A percentile compares a stretch with the other conserved stretches of the same genome.
Conservation (phyloP, 2,888 invertebrate genomes). For the Ichneumoninae sp. region DNA sequence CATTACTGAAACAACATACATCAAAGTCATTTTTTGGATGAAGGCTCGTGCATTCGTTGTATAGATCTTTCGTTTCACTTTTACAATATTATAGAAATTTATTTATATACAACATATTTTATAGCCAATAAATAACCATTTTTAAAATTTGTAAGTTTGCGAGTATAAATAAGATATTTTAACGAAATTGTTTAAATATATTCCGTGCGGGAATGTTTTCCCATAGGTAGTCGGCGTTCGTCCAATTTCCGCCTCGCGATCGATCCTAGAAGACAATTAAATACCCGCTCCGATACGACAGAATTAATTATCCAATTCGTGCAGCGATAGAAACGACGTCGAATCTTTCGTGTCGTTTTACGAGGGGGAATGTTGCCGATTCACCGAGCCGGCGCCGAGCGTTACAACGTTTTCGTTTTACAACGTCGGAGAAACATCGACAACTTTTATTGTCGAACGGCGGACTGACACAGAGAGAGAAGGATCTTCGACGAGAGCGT, state of each 20-base stretch:
- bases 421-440: constrained; percentile 75
- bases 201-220: no score
- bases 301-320: constrained; percentile 52
- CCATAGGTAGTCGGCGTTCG: background rate
- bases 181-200: no score
- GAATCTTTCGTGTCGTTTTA: constrained; percentile 32
- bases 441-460: constrained; percentile 77
- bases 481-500: constrained; percentile 19
- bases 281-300: background rate
- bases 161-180: no score
- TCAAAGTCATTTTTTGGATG: no score
- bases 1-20: no score
- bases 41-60: no score
- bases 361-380: constrained; percentile 44
- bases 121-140: no score
- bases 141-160: no score
- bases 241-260: background rate
- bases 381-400: constrained; percentile 52
- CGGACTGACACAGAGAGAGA: constrained; percentile 21
- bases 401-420: constrained; percentile 68
- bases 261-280: constrained; percentile 13
- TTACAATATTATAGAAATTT: no score
- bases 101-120: no score
- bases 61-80: no score
- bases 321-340: background rate